Percentiles rank a stretch among this genome's conserved stretches.
Conservation (phyloP, 2,113 vertebrate genomes). For the Rana temporaria region DNA sequence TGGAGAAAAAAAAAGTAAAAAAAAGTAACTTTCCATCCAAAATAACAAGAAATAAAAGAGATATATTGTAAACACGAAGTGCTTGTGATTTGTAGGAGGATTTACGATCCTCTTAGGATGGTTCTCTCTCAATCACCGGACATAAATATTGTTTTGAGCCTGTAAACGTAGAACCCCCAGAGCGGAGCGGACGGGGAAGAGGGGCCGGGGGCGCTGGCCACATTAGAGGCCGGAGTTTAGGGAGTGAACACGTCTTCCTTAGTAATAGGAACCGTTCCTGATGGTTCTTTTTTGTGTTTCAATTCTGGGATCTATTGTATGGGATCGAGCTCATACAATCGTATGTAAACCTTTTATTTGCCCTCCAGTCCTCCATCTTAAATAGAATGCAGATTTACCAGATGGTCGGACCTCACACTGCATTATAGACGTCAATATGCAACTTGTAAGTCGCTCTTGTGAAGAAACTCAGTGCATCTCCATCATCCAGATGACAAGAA, state of each 20-base stretch:
- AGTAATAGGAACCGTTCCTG: constrained; percentile 3
- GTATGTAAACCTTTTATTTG: no score
- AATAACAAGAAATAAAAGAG: neutral
- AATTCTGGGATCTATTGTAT: no score
- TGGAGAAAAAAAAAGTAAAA: neutral
- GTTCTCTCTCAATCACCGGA: constrained; percentile 4
- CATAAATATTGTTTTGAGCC: constrained; percentile 34
- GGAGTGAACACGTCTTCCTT: neutral
- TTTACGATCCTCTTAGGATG: constrained; percentile 34
- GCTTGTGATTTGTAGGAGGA: constrained; percentile 17
- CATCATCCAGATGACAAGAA: no score
- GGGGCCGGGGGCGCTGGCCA: neutral
- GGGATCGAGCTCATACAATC: no score
- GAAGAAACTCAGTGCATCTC: no score
- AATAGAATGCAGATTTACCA: no score
- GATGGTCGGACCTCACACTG: no score
- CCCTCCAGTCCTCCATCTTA: no score
- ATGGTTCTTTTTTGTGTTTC: neutral
- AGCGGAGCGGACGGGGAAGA: neutral
- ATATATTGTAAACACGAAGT: constrained; percentile 33
- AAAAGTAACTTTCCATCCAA: neutral
- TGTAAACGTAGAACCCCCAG: constrained; percentile 24
- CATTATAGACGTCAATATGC: no score
- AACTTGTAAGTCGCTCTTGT: no score
- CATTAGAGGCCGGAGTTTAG: neutral